phyloP scores from a whole-genome alignment of 2,888 invertebrate genomes.

The Allolobophora icterica region DNA sequence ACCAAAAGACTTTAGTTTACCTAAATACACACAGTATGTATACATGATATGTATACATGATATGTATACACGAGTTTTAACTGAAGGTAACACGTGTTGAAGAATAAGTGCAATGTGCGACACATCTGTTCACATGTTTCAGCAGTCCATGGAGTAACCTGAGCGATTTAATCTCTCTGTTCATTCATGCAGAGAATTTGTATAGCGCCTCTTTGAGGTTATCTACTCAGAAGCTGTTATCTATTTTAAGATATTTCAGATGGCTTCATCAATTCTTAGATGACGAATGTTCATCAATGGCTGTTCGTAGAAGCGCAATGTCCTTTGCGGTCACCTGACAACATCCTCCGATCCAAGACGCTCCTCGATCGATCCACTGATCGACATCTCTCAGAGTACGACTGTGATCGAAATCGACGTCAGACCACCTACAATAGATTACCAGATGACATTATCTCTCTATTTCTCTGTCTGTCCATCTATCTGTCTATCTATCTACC shows the following conservation, averaged over 20 bases:
- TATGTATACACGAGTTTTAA: not conserved
- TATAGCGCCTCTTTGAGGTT: no score
- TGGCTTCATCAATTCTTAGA: not conserved
- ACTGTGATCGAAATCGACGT: not conserved
- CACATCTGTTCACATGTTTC: no score
- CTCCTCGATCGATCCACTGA: constrained; percentile 83
- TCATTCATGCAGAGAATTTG: no score
- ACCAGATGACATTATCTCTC: not conserved
- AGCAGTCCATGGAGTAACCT: no score
- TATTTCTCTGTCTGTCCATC: no score
- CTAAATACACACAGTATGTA: no score
- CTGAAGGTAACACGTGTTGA: not conserved
- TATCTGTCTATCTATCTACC: no score
- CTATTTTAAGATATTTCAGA: not conserved
- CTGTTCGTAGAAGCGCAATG: constrained; percentile 66
- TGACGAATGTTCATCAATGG: constrained; percentile 30
- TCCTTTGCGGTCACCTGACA: constrained; percentile 85
- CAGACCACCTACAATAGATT: constrained; percentile 57
- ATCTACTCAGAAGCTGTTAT: not conserved
- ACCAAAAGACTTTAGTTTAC: no score
- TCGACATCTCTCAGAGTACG: constrained; percentile 71
- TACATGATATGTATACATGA: no score
- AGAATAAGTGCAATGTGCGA: not conserved
- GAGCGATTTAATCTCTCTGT: not conserved
- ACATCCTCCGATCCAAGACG: constrained; percentile 87